These are phyloP conservation scores for Malacoctenus gilli DNA, from an alignment of 2,797 vertebrate species.

Conservation along the genomic window DNA sequence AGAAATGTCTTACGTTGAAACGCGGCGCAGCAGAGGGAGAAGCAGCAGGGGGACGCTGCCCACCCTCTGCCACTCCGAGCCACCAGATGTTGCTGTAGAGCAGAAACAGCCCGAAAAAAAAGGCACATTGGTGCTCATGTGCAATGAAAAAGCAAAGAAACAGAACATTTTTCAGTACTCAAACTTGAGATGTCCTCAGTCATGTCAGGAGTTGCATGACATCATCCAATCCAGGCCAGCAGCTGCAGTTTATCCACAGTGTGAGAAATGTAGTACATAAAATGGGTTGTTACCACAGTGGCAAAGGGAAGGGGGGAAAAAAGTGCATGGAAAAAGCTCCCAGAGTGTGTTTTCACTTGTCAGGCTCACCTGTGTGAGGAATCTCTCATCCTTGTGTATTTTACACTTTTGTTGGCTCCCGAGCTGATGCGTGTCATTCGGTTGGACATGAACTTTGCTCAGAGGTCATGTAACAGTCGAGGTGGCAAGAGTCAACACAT, in stretches of 20 bases:
- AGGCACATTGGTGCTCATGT: background rate
- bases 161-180: too few species aligned
- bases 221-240: background rate
- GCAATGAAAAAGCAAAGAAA: slow-evolving; percentile 7
- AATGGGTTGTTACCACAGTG: background rate
- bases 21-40: slow-evolving; percentile 4
- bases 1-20: background rate
- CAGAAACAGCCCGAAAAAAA: slow-evolving; percentile 19
- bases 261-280: background rate
- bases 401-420: slow-evolving; percentile 34
- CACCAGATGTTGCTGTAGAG: slow-evolving; percentile 68
- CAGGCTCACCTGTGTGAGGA: slow-evolving; percentile 46
- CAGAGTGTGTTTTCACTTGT: slow-evolving; percentile 2
- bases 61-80: slow-evolving; percentile 34
- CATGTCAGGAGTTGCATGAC: background rate
- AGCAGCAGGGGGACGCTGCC: slow-evolving; percentile 6
- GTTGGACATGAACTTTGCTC: too few species aligned
- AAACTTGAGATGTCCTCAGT: too few species aligned
- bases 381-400: slow-evolving; percentile 54
- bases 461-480: too few species aligned
- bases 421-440: background rate
- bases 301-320: slow-evolving; percentile 6
- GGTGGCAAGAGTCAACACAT: too few species aligned
- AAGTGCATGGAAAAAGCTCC: background rate
- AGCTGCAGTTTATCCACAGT: background rate